A percentile compares a stretch with the other conserved stretches of the same genome.
Evolutionary conservation across 2,113 vertebrate species (phyloP).

Genomic region (Otolemur garnettii): DNA sequence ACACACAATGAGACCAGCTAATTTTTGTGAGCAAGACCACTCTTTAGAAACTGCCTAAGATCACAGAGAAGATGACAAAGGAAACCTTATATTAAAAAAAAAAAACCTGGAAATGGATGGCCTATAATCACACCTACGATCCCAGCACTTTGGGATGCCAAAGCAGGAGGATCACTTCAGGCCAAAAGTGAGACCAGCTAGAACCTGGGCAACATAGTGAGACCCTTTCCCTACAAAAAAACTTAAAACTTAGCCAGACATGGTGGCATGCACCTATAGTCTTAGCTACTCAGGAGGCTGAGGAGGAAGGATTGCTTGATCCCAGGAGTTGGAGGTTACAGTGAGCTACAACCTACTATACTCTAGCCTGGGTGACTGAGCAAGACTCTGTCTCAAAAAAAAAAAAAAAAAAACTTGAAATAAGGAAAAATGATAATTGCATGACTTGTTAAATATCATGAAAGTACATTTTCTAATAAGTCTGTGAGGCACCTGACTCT

Average conservation of each 20-base stretch:
- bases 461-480: constrained; percentile 36
- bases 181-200: neutral
- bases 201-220: neutral
- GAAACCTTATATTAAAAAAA: neutral
- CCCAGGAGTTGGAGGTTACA: neutral
- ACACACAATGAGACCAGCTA: constrained; percentile 32
- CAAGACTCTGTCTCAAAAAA: neutral
- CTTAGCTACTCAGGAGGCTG: neutral
- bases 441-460: neutral
- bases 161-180: neutral
- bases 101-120: constrained; percentile 1
- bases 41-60: constrained; percentile 49
- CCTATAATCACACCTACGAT: no score
- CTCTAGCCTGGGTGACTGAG: neutral
- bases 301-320: neutral
- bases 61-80: neutral
- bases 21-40: neutral
- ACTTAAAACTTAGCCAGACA: neutral
- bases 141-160: neutral
- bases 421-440: neutral
- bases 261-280: neutral
- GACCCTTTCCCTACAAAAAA: neutral
- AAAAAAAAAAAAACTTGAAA: neutral
- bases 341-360: neutral
- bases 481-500: neutral